A percentile compares a stretch with the other conserved stretches of the same genome.
These are phyloP conservation scores for Gypaetus barbatus DNA, from an alignment of 2,797 vertebrate genomes.

Conservation along the genomic window DNA sequence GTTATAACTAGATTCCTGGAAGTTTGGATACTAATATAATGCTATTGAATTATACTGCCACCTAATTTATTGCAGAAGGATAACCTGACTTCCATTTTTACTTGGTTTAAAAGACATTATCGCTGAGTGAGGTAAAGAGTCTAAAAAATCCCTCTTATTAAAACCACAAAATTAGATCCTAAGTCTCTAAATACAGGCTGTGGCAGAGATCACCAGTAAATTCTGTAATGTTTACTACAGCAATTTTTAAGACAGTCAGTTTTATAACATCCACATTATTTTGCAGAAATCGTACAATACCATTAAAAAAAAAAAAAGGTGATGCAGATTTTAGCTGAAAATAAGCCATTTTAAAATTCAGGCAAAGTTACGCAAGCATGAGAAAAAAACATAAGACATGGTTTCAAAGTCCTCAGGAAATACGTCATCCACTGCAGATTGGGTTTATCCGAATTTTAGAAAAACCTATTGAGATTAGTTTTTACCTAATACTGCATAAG, in stretches of 20 bases:
- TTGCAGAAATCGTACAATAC: background rate
- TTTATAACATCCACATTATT: background rate
- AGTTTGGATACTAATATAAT: background rate
- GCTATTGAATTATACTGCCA: background rate
- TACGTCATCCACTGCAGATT: slow-evolving; percentile 30
- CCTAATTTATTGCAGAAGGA: background rate
- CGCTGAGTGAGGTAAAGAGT: background rate
- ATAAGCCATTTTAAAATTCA: background rate
- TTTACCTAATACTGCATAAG: slow-evolving; percentile 82
- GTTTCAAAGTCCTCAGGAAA: slow-evolving; percentile 35
- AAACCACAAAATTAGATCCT: background rate
- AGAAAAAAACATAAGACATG: background rate
- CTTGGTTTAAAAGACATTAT: background rate
- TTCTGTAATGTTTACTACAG: background rate
- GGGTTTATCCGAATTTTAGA: slow-evolving; percentile 68
- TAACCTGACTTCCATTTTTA: background rate
- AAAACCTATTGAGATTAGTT: slow-evolving; percentile 79
- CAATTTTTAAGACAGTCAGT: background rate
- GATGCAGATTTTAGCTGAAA: background rate
- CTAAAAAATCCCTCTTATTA: background rate
- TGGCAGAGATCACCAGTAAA: background rate
- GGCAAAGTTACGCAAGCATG: background rate
- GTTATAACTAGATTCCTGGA: background rate
- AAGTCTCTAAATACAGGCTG: background rate
- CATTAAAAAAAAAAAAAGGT: background rate